Evolutionary conservation across 2,797 vertebrate species (phyloP), one percentile per base, ranked within the genome.

Genomic region (Diceros bicornis): DNA sequence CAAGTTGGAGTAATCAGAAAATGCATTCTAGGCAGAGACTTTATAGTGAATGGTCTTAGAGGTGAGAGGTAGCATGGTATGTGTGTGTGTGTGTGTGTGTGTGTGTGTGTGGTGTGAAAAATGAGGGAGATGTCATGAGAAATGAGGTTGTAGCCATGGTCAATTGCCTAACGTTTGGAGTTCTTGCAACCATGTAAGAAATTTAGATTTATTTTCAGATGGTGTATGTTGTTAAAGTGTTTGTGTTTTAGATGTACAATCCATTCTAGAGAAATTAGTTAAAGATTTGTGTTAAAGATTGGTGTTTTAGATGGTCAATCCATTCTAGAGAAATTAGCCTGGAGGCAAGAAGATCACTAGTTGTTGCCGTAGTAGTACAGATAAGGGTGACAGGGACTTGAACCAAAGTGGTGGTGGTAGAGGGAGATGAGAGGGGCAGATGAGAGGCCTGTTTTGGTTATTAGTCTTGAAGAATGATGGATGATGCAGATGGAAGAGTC

Each of bases 301-400:
- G 91, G 61, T 84, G 10, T 89, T 93, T 66, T 37, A 27, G 44
- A 50, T 52, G 47, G 85, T 50, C 47, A 47, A 47, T 68, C 52
- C 25, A n/a, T 89, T 92, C 10, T 62, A 85, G 21, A 92, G 47
- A 91, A 95, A 77, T 66, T 32, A 64, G n/a, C 37, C 62, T 18
- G 3, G 79, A 27, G 41, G 9, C 14, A 32, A 37, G 44, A 47
- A n/a, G 52, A 83, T 71, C 21, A 18, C 5, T n/a, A 61, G 82
- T 41, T 4, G 2, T 64, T 92, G 90, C 83, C 69, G 2, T 71
- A 37, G 18, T 23, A 29, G 25, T 69, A 16, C 7, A 20, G n/a
- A 18, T 23, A 27, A 61, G 7, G 50, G 8, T 82, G 23, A 25
- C 0, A 4, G 20, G 61, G 7, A 64, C 29, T 52, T 10, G 16